Percentiles rank a stretch among this genome's conserved stretches.
These are phyloP conservation scores for Podilymbus podiceps DNA, from an alignment of 2,113 vertebrate species.

Conservation along the genomic window DNA sequence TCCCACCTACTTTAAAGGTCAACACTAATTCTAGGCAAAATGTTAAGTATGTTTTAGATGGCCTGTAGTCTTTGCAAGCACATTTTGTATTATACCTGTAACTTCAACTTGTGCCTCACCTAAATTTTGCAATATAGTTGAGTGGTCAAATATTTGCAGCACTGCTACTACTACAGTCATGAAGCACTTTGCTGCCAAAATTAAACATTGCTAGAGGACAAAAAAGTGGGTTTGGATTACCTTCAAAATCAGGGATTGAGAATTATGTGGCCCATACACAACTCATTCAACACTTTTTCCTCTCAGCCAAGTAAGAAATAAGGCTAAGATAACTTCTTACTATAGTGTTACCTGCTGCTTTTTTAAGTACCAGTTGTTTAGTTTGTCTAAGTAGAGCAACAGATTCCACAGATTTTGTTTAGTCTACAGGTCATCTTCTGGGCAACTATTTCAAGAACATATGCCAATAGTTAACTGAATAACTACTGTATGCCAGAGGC, in stretches of 20 bases:
- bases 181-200: not conserved
- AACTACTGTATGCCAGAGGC: constrained; percentile 7
- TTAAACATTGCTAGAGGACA: not conserved
- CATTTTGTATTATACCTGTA: not conserved
- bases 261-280: not conserved
- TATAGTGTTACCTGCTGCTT: not conserved
- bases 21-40: not conserved
- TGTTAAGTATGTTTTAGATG: not conserved
- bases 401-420: constrained; percentile 65
- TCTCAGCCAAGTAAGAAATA: not conserved
- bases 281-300: not conserved
- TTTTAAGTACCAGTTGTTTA: not conserved
- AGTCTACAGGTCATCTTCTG: constrained; percentile 63
- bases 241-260: not conserved
- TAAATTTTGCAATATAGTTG: not conserved
- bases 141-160: not conserved
- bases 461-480: constrained; percentile 55
- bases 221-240: not conserved
- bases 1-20: not conserved
- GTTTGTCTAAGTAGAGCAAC: constrained; percentile 17
- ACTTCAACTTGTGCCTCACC: not conserved
- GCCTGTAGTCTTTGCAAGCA: not conserved
- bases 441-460: constrained; percentile 39
- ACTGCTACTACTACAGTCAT: not conserved
- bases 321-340: not conserved